Conservation (phyloP, 2,113 vertebrate species). For the Gallinago paraguaiae region DNA sequence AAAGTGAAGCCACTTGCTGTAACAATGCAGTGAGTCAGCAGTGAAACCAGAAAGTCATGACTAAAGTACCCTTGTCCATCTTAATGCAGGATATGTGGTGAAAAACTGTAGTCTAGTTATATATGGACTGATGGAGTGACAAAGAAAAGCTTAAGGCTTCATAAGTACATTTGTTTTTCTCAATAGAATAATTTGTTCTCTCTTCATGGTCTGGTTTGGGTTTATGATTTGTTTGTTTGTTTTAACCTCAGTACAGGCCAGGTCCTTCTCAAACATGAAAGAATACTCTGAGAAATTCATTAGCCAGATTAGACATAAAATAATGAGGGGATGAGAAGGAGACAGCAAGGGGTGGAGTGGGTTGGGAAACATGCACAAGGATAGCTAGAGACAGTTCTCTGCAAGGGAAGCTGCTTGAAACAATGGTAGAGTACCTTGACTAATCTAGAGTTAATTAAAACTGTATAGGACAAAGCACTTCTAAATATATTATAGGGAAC, state of each 20-base stretch:
- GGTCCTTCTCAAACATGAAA: slow-evolving; percentile 28
- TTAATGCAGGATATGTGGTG: neutral
- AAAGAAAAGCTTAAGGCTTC: neutral
- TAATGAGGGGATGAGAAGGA: slow-evolving; percentile 10
- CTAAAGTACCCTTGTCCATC: neutral
- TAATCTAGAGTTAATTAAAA: slow-evolving; percentile 62
- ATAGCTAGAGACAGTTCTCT: neutral
- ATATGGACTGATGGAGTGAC: neutral
- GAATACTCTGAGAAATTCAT: slow-evolving; percentile 27
- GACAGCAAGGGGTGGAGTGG: neutral
- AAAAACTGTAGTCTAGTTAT: neutral
- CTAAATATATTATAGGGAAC: slow-evolving; percentile 40
- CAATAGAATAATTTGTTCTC: neutral
- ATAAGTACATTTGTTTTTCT: neutral
- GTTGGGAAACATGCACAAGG: neutral
- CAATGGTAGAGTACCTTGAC: slow-evolving; percentile 47
- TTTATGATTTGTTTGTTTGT: neutral
- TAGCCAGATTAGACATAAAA: slow-evolving; percentile 44
- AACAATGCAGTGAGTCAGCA: neutral
- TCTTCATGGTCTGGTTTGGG: neutral
- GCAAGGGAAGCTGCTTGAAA: neutral
- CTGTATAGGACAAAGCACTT: slow-evolving; percentile 47
- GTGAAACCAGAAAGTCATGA: neutral
- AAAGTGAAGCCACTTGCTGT: neutral
- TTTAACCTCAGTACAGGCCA: neutral